These are phyloP conservation scores for Caerostris extrusa DNA, from an alignment of 1,140 invertebrate genomes.

Conservation along the genomic window DNA sequence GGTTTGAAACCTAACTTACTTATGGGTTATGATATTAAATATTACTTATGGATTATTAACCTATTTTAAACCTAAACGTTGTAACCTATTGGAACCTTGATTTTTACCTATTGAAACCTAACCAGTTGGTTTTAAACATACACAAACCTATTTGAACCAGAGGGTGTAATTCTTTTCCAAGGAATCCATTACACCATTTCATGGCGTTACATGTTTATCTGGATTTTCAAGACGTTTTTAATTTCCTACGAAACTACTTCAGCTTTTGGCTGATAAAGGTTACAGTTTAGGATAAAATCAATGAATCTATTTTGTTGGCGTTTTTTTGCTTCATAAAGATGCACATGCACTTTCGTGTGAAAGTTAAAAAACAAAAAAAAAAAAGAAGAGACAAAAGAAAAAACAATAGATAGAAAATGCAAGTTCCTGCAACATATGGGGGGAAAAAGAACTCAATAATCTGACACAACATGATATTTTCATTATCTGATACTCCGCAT, in stretches of 20 bases:
- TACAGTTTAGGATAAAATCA: slow-evolving; percentile 7
- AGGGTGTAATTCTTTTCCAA: too few relatives aligned
- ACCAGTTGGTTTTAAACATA: too few relatives aligned
- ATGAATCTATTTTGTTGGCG: slow-evolving; percentile 1
- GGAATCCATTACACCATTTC: background rate
- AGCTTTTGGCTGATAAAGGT: background rate
- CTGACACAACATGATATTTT: slow-evolving; percentile 42
- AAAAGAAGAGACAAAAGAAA: background rate
- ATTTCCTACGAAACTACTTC: slow-evolving; percentile 20
- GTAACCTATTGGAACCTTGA: too few relatives aligned
- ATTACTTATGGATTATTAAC: too few relatives aligned
- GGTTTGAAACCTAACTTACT: too few relatives aligned
- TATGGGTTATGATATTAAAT: too few relatives aligned
- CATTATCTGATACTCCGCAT: slow-evolving; percentile 42
- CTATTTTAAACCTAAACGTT: too few relatives aligned
- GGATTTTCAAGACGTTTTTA: background rate
- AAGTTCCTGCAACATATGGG: background rate
- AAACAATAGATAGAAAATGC: too few relatives aligned
- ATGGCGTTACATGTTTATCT: slow-evolving; percentile 3
- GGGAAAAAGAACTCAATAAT: slow-evolving; percentile 1
- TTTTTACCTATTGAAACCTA: too few relatives aligned
- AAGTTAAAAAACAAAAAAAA: background rate
- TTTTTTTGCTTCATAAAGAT: slow-evolving; percentile 39
- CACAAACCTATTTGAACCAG: too few relatives aligned
- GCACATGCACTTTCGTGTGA: slow-evolving; percentile 10